Evolutionary conservation across 2,888 invertebrate genomes (phyloP), one percentile per base, ranked within the genome.

Genomic region (Eubasilissa splendida): DNA sequence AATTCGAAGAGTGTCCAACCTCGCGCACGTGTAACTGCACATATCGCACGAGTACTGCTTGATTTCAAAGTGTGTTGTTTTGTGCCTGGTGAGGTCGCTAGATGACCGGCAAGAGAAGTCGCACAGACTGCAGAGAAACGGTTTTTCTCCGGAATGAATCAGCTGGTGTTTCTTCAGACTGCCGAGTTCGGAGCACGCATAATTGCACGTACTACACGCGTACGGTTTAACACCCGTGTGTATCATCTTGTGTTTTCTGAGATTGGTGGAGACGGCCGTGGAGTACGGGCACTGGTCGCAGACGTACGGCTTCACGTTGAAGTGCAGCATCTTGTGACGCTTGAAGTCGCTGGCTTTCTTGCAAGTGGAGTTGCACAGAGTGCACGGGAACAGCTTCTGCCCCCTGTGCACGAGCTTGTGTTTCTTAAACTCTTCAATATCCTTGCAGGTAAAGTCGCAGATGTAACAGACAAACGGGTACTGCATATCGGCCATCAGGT

Each of bases 271-370:
- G 12, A 76, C 54, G 0, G 63, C 65, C 42, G 76, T 76, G 14
- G 76, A 63, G 54, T 76, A 76, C 2, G 63, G 54, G 8, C 76
- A 76, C 11, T 52, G 12, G 42, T 76, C 76, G 53, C 76, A 76
- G 10, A 53, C 54, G 63, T 59, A 76, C 12, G 76, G 76, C 14
- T 76, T 76, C 10, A 76, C 42, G 52, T 63, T 63, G 12, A 76
- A 60, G 63, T 76, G 76, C 8, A 63, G 42, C 63, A 76, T 63
- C 52, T 76, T 76, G 65, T 76, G 76, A 22, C 76, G 76, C 52
- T 76, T 76, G 76, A 76, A 76, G 53, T 76, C 76, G 60, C 76
- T 60, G 63, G 76, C 60, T 31, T 76, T 76, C 33, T 76, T 76
- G 53, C 60, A 63, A 0, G 59, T 63, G 52, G 76, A 58, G 14